These are phyloP conservation scores for Tigriopus californicus DNA, from an alignment of 2,888 invertebrate genomes.

Conservation along the genomic window DNA sequence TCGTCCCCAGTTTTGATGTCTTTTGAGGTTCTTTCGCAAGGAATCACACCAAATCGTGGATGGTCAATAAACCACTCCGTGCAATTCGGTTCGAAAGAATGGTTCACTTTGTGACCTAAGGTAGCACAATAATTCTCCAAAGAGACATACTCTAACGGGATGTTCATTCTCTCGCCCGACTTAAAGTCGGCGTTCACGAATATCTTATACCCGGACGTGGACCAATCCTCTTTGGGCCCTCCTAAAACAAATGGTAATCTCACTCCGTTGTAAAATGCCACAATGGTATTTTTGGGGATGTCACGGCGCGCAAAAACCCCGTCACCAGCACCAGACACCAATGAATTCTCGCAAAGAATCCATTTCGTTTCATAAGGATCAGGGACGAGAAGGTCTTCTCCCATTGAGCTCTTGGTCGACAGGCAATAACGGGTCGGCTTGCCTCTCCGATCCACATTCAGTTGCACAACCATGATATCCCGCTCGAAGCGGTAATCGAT, in stretches of 20 bases:
- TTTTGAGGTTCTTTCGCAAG: not conserved
- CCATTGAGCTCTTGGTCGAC: conserved; percentile 13
- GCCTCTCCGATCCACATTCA: not conserved
- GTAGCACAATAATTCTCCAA: conserved; percentile 14
- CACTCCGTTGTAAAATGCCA: conserved; percentile 19
- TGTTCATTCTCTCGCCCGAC: conserved; percentile 15
- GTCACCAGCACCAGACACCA: conserved; percentile 11
- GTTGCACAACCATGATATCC: not conserved
- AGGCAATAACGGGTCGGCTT: not conserved
- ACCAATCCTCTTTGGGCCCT: conserved; percentile 9
- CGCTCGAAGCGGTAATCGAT: not conserved
- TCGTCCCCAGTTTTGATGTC: conserved; percentile 8
- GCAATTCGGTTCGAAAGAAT: conserved; percentile 16
- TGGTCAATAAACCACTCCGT: conserved; percentile 11
- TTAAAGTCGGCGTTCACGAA: conserved; percentile 12
- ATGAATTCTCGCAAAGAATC: conserved; percentile 11
- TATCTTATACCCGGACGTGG: conserved; percentile 12
- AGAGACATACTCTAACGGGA: conserved; percentile 5
- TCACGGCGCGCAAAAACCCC: conserved; percentile 16
- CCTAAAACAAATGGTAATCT: conserved; percentile 7
- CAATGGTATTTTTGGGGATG: conserved; percentile 12
- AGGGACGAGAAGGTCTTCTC: conserved; percentile 11
- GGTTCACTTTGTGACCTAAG: conserved; percentile 17
- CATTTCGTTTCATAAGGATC: conserved; percentile 16
- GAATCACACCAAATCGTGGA: conserved; percentile 9